These are phyloP conservation scores for Caenorhabditis latens DNA, from an alignment of 1,140 invertebrate genomes.

Conservation along the genomic window DNA sequence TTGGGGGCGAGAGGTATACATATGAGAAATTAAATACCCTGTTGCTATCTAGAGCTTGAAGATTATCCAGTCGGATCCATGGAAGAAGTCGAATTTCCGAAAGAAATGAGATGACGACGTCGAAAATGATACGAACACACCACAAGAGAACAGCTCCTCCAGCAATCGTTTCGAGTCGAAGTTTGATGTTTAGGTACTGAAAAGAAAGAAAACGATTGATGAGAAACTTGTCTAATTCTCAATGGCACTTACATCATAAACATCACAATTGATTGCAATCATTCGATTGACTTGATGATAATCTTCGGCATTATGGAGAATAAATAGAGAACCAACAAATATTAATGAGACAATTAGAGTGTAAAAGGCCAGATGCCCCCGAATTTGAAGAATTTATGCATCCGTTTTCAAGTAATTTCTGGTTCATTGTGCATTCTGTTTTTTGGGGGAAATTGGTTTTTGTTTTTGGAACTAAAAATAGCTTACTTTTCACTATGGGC, in stretches of 20 bases:
- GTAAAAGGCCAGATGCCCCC: conserved; percentile 49
- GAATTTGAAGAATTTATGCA: conserved; percentile 50
- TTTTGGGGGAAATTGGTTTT: background rate
- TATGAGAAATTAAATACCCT: conserved; percentile 18
- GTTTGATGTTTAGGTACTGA: conserved; percentile 56
- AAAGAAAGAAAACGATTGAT: background rate
- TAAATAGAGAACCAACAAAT: conserved; percentile 37
- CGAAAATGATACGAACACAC: conserved; percentile 64
- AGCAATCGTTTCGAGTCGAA: conserved; percentile 58
- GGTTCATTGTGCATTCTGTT: conserved; percentile 61
- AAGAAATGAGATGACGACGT: conserved; percentile 57
- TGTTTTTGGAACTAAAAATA: background rate
- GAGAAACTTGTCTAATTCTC: background rate
- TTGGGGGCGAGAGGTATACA: background rate
- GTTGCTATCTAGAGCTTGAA: conserved; percentile 30
- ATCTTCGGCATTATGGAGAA: conserved; percentile 25
- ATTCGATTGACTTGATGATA: conserved; percentile 50
- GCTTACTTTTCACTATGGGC: conserved; percentile 59
- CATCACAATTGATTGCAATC: conserved; percentile 50
- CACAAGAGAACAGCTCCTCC: conserved; percentile 62
- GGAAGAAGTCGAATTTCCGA: conserved; percentile 36
- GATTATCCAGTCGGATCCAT: conserved; percentile 41
- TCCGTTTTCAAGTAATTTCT: conserved; percentile 47
- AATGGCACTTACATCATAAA: conserved; percentile 40
- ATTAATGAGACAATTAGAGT: conserved; percentile 32